Evolutionary conservation across 2,888 invertebrate species (phyloP).

Genomic region (Drosophila hawaiiensis): DNA sequence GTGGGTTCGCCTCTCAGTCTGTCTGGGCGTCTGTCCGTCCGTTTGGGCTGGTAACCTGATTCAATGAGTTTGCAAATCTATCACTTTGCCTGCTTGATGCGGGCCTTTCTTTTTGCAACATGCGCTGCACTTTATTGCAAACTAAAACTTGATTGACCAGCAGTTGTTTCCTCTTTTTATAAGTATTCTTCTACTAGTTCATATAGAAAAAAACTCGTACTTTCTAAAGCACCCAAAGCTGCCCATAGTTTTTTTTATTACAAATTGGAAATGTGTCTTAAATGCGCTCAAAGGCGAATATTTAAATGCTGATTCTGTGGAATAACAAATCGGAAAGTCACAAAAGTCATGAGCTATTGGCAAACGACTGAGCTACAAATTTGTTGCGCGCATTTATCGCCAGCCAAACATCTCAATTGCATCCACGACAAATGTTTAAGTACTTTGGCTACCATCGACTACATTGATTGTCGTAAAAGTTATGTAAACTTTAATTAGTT

Average conservation of each 20-base stretch:
- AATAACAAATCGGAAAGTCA: conserved; percentile 35
- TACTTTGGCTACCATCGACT: conserved; percentile 9
- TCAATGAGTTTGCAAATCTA: conserved; percentile 70
- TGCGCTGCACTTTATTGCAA: conserved; percentile 43
- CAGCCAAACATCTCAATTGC: conserved; percentile 35
- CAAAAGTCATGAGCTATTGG: conserved; percentile 55
- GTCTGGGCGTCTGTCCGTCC: background rate
- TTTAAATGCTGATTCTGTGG: conserved; percentile 18
- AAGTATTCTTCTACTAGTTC: conserved; percentile 29
- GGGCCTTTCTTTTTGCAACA: conserved; percentile 59
- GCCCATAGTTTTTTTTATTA: conserved; percentile 53
- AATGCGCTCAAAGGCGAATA: conserved; percentile 47
- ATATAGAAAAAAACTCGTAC: conserved; percentile 43
- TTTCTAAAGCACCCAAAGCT: conserved; percentile 56
- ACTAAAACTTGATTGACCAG: conserved; percentile 60
- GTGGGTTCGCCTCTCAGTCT: conserved; percentile 25
- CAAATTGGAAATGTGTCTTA: conserved; percentile 67
- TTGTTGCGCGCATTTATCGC: conserved; percentile 41
- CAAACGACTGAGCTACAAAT: conserved; percentile 50
- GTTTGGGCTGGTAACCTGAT: conserved; percentile 72
- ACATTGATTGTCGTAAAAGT: conserved; percentile 13
- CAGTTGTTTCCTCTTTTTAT: conserved; percentile 30
- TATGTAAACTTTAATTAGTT: conserved; percentile 32
- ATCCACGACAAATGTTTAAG: conserved; percentile 52
- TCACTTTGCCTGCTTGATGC: conserved; percentile 50